phyloP scores from a whole-genome alignment of 2,888 invertebrate species.

The Pediacus dermestoides region DNA sequence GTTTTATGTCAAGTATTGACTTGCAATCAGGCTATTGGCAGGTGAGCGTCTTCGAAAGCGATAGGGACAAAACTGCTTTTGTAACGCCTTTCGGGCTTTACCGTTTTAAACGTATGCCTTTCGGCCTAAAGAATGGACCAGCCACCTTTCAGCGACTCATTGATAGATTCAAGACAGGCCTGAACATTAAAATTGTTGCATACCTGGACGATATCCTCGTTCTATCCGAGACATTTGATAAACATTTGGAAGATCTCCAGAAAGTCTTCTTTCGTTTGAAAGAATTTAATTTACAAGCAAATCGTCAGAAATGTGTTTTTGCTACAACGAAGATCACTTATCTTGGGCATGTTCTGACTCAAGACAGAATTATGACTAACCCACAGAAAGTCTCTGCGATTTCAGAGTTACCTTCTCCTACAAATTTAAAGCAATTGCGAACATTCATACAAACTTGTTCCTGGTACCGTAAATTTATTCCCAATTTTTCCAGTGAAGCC shows the following conservation, averaged over 20 bases:
- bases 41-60: conserved; percentile 3
- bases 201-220: conserved; percentile 30
- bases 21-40: conserved; percentile 10
- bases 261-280: conserved; percentile 19
- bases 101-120: conserved; percentile 24
- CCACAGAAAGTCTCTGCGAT: conserved; percentile 27
- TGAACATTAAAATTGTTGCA: no score
- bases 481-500: conserved; percentile 21
- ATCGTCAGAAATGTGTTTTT: conserved; percentile 26
- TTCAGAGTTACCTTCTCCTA: conserved; percentile 12
- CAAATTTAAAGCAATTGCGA: conserved; percentile 18
- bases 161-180: no score
- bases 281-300: conserved; percentile 20
- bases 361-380: conserved; percentile 18
- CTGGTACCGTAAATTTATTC: conserved; percentile 24
- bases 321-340: conserved; percentile 18
- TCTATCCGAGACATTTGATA: conserved; percentile 22
- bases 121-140: conserved; percentile 24
- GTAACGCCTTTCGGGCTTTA: conserved; percentile 31
- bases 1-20: conserved; percentile 13
- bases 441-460: conserved; percentile 24
- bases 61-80: conserved; percentile 12
- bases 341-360: conserved; percentile 22
- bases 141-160: conserved; percentile 28
- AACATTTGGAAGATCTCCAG: conserved; percentile 27